phyloP scores from a whole-genome alignment of 2,113 vertebrate genomes.

The Mesembrinibis cayennensis region DNA sequence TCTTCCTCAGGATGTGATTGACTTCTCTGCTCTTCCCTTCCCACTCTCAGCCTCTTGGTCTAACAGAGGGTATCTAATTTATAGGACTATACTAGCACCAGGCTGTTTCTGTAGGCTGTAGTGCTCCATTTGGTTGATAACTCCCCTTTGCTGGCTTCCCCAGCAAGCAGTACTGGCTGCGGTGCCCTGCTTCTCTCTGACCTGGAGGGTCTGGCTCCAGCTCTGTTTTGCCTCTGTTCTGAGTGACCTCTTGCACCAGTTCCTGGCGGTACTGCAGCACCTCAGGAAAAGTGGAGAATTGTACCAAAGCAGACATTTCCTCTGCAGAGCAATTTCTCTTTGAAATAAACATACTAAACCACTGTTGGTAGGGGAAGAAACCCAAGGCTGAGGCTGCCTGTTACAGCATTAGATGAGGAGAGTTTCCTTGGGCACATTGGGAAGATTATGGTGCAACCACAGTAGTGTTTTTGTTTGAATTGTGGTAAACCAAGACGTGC shows the following conservation, averaged over 20 bases:
- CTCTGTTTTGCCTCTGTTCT: background rate
- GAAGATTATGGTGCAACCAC: background rate
- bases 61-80: background rate
- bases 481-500: background rate
- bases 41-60: background rate
- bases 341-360: background rate
- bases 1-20: background rate
- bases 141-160: background rate
- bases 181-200: background rate
- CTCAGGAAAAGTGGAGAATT: background rate
- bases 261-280: background rate
- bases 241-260: background rate
- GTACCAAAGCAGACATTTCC: background rate
- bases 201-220: background rate
- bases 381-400: background rate
- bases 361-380: background rate
- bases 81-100: background rate
- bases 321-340: background rate
- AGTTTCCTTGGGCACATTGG: background rate
- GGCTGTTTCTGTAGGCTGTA: background rate
- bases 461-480: background rate
- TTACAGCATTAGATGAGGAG: background rate
- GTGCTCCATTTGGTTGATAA: background rate
- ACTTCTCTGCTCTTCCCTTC: background rate
- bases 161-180: background rate